Percentiles rank a stretch among this genome's conserved stretches.
Evolutionary conservation across 2,113 vertebrate genomes (phyloP).

Genomic region (Rousettus leschenaultii): DNA sequence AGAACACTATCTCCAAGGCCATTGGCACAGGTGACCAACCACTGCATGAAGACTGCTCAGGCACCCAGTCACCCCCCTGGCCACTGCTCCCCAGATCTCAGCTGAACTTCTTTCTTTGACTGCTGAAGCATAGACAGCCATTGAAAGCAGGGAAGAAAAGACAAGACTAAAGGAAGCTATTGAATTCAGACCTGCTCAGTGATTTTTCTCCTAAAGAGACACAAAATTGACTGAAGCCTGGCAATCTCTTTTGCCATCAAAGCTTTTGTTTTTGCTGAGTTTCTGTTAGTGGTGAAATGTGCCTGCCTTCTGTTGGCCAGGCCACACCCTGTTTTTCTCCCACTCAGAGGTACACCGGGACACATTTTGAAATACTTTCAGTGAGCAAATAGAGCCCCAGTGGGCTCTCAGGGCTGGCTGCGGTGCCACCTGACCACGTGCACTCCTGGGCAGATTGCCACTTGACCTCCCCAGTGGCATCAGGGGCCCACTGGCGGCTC

Average conservation of each 20-base stretch:
- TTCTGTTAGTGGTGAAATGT: not conserved
- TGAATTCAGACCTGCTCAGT: not conserved
- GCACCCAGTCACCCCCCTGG: too few relatives aligned
- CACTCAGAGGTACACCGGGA: not conserved
- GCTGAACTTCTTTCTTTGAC: not conserved
- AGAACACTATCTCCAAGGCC: not conserved
- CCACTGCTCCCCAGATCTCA: not conserved
- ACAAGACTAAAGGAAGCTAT: not conserved
- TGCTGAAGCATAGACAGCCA: not conserved
- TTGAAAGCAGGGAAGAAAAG: not conserved
- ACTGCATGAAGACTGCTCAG: not conserved
- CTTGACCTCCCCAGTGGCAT: not conserved
- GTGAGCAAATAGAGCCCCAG: not conserved
- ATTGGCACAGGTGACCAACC: not conserved
- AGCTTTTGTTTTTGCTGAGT: not conserved
- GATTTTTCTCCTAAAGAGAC: not conserved
- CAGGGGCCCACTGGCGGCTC: not conserved
- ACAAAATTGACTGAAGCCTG: not conserved
- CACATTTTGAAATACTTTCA: not conserved
- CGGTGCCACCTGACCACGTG: not conserved
- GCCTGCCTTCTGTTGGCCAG: not conserved
- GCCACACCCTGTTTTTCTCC: not conserved
- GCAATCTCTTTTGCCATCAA: not conserved
- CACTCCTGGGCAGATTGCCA: not conserved
- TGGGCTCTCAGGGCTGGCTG: not conserved